These are phyloP conservation scores for Lycocerus yunnanus DNA, from an alignment of 2,888 invertebrate genomes.

Conservation along the genomic window DNA sequence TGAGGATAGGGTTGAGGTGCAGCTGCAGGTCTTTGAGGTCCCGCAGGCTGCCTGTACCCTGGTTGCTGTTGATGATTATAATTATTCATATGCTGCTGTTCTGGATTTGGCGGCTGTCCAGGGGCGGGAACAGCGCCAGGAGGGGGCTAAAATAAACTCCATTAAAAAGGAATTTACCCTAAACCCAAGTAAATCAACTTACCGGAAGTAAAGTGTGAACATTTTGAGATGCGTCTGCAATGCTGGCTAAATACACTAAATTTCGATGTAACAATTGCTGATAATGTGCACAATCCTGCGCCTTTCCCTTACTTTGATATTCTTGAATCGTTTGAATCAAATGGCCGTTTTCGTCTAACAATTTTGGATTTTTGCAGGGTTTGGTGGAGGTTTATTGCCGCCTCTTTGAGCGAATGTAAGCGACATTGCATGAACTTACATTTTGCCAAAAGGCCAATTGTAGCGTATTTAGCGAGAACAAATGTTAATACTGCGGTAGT, in stretches of 20 bases:
- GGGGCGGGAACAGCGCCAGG: constrained; percentile 55
- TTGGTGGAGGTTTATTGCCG: constrained; percentile 74
- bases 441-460: too few relatives aligned
- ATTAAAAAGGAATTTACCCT: background rate
- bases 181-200: constrained; percentile 51
- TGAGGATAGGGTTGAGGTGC: constrained; percentile 70
- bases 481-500: too few relatives aligned
- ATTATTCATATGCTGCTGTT: constrained; percentile 53
- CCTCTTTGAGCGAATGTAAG: constrained; percentile 76
- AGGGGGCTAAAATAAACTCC: constrained; percentile 58
- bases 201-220: constrained; percentile 88
- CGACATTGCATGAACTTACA: constrained; percentile 65
- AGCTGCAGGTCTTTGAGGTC: constrained; percentile 63
- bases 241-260: constrained; percentile 91
- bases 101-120: constrained; percentile 47
- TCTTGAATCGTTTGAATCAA: constrained; percentile 97
- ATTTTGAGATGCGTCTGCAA: constrained; percentile 96
- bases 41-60: constrained; percentile 59
- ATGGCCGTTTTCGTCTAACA: constrained; percentile 97
- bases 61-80: constrained; percentile 56
- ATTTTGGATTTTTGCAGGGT: constrained; percentile 87
- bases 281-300: constrained; percentile 90
- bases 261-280: constrained; percentile 95
- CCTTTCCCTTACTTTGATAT: constrained; percentile 93
- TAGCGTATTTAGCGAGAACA: too few relatives aligned